Evolutionary conservation across 1,140 invertebrate species (phyloP).

Genomic region (Lasioglossum albipes): DNA sequence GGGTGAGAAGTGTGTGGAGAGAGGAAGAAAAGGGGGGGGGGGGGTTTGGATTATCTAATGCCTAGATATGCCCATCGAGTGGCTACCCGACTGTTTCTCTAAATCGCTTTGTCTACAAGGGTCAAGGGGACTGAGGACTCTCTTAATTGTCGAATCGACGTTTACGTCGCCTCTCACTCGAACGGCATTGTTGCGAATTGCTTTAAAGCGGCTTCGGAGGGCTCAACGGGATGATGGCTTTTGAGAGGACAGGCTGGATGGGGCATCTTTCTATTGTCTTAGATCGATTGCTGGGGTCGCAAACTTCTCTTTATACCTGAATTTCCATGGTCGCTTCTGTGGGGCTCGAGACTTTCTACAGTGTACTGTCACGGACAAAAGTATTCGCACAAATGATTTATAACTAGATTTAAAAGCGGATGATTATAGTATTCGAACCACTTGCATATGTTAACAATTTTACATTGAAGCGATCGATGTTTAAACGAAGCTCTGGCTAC

Average conservation of each 20-base stretch:
- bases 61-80: constrained; percentile 34
- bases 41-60: constrained; percentile 32
- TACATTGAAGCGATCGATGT: too few relatives aligned
- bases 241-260: neutral
- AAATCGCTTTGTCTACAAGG: constrained; percentile 42
- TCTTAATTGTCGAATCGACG: constrained; percentile 9
- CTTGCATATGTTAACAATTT: too few relatives aligned
- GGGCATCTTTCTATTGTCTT: neutral
- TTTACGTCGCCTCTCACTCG: neutral
- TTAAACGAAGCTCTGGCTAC: too few relatives aligned
- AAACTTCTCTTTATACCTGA: neutral
- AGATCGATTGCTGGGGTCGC: neutral
- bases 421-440: too few relatives aligned
- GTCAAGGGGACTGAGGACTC: constrained; percentile 43
- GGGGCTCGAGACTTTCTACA: neutral
- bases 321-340: neutral
- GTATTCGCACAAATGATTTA: too few relatives aligned
- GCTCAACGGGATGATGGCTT: neutral
- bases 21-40: too few relatives aligned
- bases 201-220: neutral
- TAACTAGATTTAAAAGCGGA: too few relatives aligned
- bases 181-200: neutral
- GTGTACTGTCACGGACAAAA: neutral
- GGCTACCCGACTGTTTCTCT: constrained; percentile 28
- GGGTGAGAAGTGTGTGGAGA: too few relatives aligned